Conservation (phyloP, 1,140 invertebrate genomes). For the Mylabris phalerata region DNA sequence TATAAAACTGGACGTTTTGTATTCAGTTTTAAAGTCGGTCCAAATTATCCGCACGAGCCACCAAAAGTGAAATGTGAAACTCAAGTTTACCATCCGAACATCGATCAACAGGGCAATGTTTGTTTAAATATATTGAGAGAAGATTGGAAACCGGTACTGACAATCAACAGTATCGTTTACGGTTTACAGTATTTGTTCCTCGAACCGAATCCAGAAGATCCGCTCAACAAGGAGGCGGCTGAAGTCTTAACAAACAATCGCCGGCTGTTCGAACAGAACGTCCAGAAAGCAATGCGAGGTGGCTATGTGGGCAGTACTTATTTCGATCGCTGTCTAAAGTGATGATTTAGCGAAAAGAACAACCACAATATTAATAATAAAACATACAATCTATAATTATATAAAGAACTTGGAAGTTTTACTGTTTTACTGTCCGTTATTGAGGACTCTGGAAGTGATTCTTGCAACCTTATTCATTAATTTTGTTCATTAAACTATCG, state of each 20-base stretch:
- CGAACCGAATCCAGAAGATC: conserved; percentile 98
- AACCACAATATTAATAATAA: too few relatives aligned
- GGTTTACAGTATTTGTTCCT: conserved; percentile 96
- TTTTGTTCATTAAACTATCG: conserved; percentile 15
- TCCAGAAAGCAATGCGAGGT: conserved; percentile 91
- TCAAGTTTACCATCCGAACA: conserved; percentile 92
- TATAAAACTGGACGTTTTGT: conserved; percentile 89
- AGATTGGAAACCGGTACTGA: conserved; percentile 98
- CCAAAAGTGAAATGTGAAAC: conserved; percentile 95
- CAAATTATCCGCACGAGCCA: conserved; percentile 93
- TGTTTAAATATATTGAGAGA: conserved; percentile 92
- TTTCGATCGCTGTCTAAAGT: conserved; percentile 95
- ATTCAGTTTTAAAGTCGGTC: conserved; percentile 97
- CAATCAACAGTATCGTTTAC: conserved; percentile 97
- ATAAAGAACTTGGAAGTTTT: conserved; percentile 13
- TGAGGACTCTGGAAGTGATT: conserved; percentile 10
- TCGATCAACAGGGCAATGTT: conserved; percentile 91
- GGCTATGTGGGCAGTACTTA: conserved; percentile 88
- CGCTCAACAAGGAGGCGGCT: conserved; percentile 97
- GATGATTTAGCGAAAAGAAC: conserved; percentile 43
- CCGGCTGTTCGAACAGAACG: conserved; percentile 92
- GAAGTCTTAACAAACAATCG: conserved; percentile 92
- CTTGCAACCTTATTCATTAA: conserved; percentile 12
- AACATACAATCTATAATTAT: background rate
- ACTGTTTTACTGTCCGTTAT: conserved; percentile 8